A percentile compares a stretch with the other conserved stretches of the same genome.
Conservation (phyloP, 2,113 vertebrate genomes). For the Danionella cerebrum region DNA sequence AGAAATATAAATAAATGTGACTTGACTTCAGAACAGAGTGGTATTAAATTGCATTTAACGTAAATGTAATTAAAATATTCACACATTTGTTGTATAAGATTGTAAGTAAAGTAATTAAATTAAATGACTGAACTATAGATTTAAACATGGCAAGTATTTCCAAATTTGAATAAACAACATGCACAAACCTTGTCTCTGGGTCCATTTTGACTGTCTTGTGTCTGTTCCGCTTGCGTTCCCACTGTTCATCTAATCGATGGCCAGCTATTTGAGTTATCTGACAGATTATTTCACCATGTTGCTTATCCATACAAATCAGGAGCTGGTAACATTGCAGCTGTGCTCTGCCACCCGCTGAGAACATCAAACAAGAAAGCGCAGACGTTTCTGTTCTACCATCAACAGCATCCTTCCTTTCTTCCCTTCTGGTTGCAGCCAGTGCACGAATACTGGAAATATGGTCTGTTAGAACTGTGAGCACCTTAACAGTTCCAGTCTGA, state of each 20-base stretch:
- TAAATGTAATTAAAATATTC: too few relatives aligned
- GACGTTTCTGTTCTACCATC: neutral
- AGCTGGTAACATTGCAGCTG: conserved; percentile 83
- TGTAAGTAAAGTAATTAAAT: too few relatives aligned
- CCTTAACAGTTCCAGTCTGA: conserved; percentile 41
- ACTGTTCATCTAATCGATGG: conserved; percentile 81
- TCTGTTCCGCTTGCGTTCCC: conserved; percentile 78
- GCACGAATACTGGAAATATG: conserved; percentile 85
- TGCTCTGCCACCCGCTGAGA: conserved; percentile 85
- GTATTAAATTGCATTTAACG: too few relatives aligned
- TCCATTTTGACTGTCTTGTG: conserved; percentile 86
- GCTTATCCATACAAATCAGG: conserved; percentile 53
- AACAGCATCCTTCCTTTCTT: neutral
- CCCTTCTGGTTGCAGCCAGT: conserved; percentile 45
- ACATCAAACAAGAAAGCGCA: conserved; percentile 58
- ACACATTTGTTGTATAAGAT: too few relatives aligned
- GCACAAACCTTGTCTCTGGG: conserved; percentile 84
- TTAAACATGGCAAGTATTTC: neutral
- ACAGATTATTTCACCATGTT: conserved; percentile 57
- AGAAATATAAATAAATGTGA: too few relatives aligned
- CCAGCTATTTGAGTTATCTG: conserved; percentile 78
- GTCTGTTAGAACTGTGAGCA: conserved; percentile 74
- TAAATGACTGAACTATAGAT: neutral
- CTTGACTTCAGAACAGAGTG: too few relatives aligned
- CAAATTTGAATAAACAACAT: neutral